Percentiles rank a stretch among this genome's conserved stretches.
Evolutionary conservation across 2,797 vertebrate species (phyloP).

Genomic region (Lepus townsendii): DNA sequence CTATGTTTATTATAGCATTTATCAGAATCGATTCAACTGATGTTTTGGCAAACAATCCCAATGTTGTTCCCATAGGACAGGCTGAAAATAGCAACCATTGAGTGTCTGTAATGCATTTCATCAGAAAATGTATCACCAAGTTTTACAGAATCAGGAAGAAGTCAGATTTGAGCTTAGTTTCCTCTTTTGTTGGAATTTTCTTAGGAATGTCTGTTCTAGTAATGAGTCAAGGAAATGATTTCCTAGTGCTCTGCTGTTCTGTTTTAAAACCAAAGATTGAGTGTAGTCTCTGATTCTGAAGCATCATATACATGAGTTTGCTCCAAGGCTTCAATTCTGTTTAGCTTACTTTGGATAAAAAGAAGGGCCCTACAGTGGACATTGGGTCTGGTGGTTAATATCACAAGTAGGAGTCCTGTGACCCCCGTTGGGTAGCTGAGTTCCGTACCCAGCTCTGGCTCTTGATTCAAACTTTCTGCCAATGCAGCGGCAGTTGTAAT

Average conservation of each 20-base stretch:
- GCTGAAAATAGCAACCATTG: neutral
- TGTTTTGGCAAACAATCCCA: neutral
- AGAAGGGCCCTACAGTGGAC: neutral
- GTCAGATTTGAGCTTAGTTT: neutral
- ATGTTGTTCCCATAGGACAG: neutral
- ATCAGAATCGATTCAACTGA: neutral
- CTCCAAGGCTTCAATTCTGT: conserved; percentile 4
- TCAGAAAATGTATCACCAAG: neutral
- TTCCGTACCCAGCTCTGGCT: no score
- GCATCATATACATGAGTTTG: neutral
- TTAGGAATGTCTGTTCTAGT: conserved; percentile 2
- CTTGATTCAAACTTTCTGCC: no score
- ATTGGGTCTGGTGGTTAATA: no score
- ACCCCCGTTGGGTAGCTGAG: no score
- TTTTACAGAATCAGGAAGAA: neutral
- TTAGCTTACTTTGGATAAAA: neutral
- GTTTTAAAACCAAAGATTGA: neutral
- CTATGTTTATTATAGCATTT: conserved; percentile 5
- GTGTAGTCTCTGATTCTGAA: neutral
- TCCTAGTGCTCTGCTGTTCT: neutral
- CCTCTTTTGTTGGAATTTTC: conserved; percentile 2
- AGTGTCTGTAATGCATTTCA: neutral
- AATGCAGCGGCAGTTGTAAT: no score
- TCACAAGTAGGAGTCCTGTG: no score
- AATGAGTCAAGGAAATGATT: conserved; percentile 35